Base-by-base conservation (phyloP, 2,797 vertebrate species). In the Trachops cirrhosus region DNA sequence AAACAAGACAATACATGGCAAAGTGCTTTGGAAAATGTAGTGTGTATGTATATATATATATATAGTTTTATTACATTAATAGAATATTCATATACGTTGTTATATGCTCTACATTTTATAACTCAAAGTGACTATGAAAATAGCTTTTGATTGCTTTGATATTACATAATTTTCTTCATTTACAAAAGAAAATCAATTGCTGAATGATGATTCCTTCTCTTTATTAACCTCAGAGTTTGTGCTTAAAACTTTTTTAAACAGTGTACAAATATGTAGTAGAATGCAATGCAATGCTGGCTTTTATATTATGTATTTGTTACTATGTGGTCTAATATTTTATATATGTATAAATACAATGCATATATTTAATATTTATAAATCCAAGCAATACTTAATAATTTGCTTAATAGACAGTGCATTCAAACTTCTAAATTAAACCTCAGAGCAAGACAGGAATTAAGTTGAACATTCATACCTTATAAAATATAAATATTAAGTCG, bases 401-500 rank as follows among this genome's bases (percentile, higher is more conserved):
- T 82, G 2, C 71, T 70, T 29, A 75, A 44, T 50, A 24, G 10
- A 59, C 29, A 52, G 6, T 75, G 2, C 74, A 83, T 44, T 18
- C 78, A 1, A 90, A 39, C 48, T 95, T 89, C 39, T 74, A 83
- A 90, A 74, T 29, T 86, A 92, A 96, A 32, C 9, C 26, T 88
- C 68, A 86, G 34, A 86, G 26, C 15, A 96, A 96, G 64, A 91
- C 52, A 89, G 26, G 3, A 93, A 85, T 26, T 93, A 94, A 82
- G n/a, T 50, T 87, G 8, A 91, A 89, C 0, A 64, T 93, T 93
- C 98, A 29, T 97, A 99, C 99, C 99, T 99, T 99, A 95, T 99
- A 99, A 98, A 99, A 99, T 97, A 99, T 99, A 97, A 99, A 97
- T 96, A 99, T 98, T 96, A 99, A 98, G 97, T 99, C 99, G 96